These are phyloP conservation scores for Euspilapteryx auroguttella DNA, from an alignment of 2,888 invertebrate genomes.

Conservation along the genomic window DNA sequence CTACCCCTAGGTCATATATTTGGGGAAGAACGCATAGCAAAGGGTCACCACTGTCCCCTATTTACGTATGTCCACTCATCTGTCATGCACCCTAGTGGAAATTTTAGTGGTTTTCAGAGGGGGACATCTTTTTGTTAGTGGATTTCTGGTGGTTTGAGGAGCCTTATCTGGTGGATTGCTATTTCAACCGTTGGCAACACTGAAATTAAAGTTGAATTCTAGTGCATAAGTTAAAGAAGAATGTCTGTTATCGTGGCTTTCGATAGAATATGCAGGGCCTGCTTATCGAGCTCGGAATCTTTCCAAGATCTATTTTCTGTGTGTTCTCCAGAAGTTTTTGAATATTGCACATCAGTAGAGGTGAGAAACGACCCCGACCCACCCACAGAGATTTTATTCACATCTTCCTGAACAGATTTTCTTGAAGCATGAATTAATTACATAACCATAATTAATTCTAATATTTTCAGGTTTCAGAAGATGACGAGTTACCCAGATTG, in stretches of 20 bases:
- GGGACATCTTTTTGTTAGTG: too few relatives aligned
- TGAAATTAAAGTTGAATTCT: not conserved
- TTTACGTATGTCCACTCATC: too few relatives aligned
- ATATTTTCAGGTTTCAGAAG: constrained; percentile 31
- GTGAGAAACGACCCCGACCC: too few relatives aligned
- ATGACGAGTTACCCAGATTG: constrained; percentile 33
- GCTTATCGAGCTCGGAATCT: constrained; percentile 36
- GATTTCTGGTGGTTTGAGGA: too few relatives aligned
- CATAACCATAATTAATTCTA: too few relatives aligned
- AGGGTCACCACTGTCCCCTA: too few relatives aligned
- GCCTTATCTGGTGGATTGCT: not conserved
- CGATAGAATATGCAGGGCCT: constrained; percentile 40
- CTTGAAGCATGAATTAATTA: too few relatives aligned
- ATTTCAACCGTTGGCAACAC: not conserved
- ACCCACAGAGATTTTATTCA: too few relatives aligned
- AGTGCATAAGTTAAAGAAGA: not conserved
- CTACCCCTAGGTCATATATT: too few relatives aligned
- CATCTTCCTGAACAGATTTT: constrained; percentile 1
- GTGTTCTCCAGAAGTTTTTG: constrained; percentile 38
- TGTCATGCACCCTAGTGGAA: too few relatives aligned
- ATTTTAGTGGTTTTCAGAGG: too few relatives aligned
- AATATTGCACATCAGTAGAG: constrained; percentile 49
- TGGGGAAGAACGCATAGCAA: too few relatives aligned
- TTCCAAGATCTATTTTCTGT: constrained; percentile 38
- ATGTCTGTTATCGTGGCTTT: constrained; percentile 18